Percentiles rank a stretch among this genome's conserved stretches.
Evolutionary conservation across 2,888 invertebrate species (phyloP).

Genomic region (Pterostichus madidus): DNA sequence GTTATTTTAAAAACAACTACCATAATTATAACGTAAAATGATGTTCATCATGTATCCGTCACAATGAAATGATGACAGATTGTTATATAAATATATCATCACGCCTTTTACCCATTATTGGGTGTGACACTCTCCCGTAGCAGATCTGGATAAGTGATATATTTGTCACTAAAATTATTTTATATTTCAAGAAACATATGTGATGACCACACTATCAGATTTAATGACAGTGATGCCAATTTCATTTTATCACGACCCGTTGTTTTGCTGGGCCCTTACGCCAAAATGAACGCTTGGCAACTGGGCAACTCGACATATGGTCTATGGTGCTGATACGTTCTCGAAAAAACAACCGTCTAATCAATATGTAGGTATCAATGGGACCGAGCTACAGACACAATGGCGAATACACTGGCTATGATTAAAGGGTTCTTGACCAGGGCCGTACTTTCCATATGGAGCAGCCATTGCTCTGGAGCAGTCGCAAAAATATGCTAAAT

Average conservation of each 20-base stretch:
- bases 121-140: no score
- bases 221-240: conserved; percentile 16
- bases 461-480: not conserved
- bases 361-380: conserved; percentile 57
- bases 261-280: not conserved
- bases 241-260: conserved; percentile 3
- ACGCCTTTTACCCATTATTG: no score
- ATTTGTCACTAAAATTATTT: no score
- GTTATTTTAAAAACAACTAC: no score
- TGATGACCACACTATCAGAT: not conserved
- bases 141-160: no score
- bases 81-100: no score
- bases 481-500: not conserved
- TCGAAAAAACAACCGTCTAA: conserved; percentile 40
- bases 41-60: no score
- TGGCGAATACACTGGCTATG: conserved; percentile 51
- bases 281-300: conserved; percentile 28
- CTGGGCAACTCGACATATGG: conserved; percentile 47
- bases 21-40: no score
- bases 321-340: conserved; percentile 44
- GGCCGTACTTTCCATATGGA: conserved; percentile 12
- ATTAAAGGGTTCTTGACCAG: conserved; percentile 50
- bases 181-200: no score
- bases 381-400: conserved; percentile 51
- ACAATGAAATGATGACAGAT: no score